Evolutionary conservation across 2,888 invertebrate species (phyloP).

Genomic region (Matsumyia berberina): DNA sequence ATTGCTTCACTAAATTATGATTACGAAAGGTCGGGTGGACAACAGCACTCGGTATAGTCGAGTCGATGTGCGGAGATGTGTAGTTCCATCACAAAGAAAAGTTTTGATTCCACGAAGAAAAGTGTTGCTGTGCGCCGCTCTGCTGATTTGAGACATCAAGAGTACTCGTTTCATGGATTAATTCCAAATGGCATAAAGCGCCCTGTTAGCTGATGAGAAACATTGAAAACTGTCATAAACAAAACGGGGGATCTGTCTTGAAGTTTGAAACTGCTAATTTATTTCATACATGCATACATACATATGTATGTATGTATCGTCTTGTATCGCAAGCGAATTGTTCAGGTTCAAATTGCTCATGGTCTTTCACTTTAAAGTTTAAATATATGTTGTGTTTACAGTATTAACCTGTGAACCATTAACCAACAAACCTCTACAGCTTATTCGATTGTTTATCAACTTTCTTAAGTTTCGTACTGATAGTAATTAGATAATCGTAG

Average conservation of each 20-base stretch:
- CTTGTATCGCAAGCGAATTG: too few relatives aligned
- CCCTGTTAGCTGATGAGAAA: constrained; percentile 2
- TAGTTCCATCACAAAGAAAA: not conserved
- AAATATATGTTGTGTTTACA: too few relatives aligned
- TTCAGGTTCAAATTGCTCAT: too few relatives aligned
- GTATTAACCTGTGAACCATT: too few relatives aligned
- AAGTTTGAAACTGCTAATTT: constrained; percentile 5
- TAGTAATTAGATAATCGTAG: too few relatives aligned
- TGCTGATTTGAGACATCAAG: not conserved
- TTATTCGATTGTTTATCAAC: too few relatives aligned
- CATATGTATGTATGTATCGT: not conserved
- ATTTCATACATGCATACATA: too few relatives aligned
- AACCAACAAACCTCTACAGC: too few relatives aligned
- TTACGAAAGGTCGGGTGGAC: constrained; percentile 72
- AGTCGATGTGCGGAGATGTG: constrained; percentile 1
- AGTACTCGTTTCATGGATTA: constrained; percentile 13
- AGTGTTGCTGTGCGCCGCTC: not conserved
- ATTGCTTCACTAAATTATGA: constrained; percentile 75
- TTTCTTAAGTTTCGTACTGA: too few relatives aligned
- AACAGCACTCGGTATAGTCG: constrained; percentile 23
- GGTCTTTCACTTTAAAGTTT: too few relatives aligned
- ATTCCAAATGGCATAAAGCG: constrained; percentile 1
- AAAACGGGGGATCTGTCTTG: not conserved
- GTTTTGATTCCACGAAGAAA: not conserved
- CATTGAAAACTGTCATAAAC: not conserved